Base-by-base conservation (phyloP, 2,888 invertebrate genomes). In the Siphonodentalium dalli region DNA sequence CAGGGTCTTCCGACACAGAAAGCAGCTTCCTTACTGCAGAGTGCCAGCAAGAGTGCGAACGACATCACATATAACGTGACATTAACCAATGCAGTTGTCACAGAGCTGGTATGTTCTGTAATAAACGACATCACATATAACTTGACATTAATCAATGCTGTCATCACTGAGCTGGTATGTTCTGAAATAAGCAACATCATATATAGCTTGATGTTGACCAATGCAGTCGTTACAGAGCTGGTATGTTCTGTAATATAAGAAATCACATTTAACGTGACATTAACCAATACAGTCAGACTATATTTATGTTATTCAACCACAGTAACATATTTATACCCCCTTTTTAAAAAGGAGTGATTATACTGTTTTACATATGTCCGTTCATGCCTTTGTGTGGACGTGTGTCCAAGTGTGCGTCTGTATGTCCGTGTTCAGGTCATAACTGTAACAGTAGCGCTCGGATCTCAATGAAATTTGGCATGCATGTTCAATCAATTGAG, bases 1-100 rank as follows among this genome's bases (percentile, higher is more conserved):
- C 79, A 81, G 58, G 78, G 79, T 8, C 39, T 73, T 65, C 75
- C 71, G 7, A 68, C 69, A 3, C 71, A 71, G 46, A 66, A 72
- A 34, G 72, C 78, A 0, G 74, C 72, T 23, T 51, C 58, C 8
- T 63, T 78, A 15, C 42, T 78, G 43, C 58, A 68, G 7, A 63
- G 47, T 33, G 72, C 76, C 28, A 63, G 88, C 39, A 87, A 88
- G 47, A 86, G 87, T 0, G 89, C 90, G 8, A 89, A 86, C 72
- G 86, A 84, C 58, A 77, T 87, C 15, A 85, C 86, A 63, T 88
- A 69, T 67, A 80, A 80, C 62, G 83, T 87, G 3, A 83, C 85
- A 33, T 82, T 87, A n/a, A 87, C 87, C 1, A 87, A 87, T 73
- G 85, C 85, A 69, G 86, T 78, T 52, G 71, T 78, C 21, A 64